Conservation (phyloP, 2,113 vertebrate species). For the Colossoma macropomum region DNA sequence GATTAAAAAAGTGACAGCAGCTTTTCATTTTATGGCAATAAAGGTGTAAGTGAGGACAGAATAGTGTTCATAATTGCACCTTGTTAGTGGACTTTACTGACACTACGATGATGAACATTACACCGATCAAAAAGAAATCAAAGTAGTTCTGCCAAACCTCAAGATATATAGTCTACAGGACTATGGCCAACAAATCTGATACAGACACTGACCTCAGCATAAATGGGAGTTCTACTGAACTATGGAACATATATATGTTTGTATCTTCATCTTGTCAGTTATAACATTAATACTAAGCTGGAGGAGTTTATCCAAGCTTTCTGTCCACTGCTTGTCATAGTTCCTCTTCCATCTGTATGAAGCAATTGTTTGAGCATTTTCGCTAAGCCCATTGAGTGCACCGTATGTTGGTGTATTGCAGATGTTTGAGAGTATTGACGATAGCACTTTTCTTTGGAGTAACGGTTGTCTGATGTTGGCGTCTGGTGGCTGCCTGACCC, state of each 20-base stretch:
- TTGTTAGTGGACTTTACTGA: constrained; percentile 1
- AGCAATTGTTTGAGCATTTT: neutral
- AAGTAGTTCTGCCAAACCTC: constrained; percentile 38
- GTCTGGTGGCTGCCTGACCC: constrained; percentile 18
- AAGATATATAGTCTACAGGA: constrained; percentile 26
- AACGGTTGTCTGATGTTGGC: neutral
- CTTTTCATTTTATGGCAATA: constrained; percentile 29
- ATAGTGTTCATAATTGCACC: neutral
- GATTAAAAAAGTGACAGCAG: constrained; percentile 21
- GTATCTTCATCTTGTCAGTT: constrained; percentile 30
- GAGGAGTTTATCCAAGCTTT: constrained; percentile 4
- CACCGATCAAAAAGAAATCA: constrained; percentile 21
- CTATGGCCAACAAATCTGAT: constrained; percentile 47
- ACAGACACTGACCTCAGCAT: constrained; percentile 48
- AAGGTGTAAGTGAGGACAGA: neutral
- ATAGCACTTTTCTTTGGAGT: neutral
- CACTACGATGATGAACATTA: constrained; percentile 14
- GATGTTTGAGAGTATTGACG: neutral
- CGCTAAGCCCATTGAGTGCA: neutral
- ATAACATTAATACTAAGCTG: neutral
- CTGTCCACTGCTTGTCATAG: neutral
- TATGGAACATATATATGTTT: constrained; percentile 31
- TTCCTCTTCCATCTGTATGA: neutral
- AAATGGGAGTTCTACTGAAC: constrained; percentile 43
- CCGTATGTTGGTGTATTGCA: neutral